Base-by-base conservation (phyloP, 2,797 vertebrate species). In the Coreius guichenoti region DNA sequence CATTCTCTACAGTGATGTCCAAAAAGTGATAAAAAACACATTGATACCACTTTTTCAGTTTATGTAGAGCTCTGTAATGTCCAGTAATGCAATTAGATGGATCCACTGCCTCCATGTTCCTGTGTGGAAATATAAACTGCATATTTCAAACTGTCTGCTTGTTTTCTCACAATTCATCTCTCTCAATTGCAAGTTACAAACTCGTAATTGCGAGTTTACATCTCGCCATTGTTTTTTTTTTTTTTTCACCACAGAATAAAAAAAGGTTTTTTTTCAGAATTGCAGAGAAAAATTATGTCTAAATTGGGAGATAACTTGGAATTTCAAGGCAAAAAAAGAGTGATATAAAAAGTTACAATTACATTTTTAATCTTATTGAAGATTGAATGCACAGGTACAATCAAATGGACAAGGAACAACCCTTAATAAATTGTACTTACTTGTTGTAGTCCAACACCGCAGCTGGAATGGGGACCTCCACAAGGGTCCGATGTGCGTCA, bases 21-120 rank as follows among this genome's bases (percentile, higher is more conserved):
- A 94, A 86, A 83, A 94, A 93, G 58, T 94, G 92, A 39, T 91
- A 91, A 80, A 94, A 94, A 14, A 94, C 65, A 3, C 91, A 93
- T 75, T 93, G 93, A 88, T 94, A 94, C 94, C 93, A 95, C 70
- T 88, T 91, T 3, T 67, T 86, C 0, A 91, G 93, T 80, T 93
- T 93, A n/a, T 93, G 92, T 6, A 93, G 86, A 47, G 93, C 90
- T 1, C 91, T 93, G 90, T 93, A 94, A 80, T 94, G 93, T 23
- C 91, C 88, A 9, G 94, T 93, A 4, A 94, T 88, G 0, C 91
- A 90, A 7, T 94, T 92, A 0, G 93, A 93, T 33, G 92, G 51
- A 85, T 94, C 92, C 0, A 94, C 93, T 1, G 91, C 91, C 0
- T 92, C 92, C 92, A 93, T 92, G 89, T 93, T 29, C 36, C 43